Conservation (phyloP, 2,113 vertebrate genomes). For the Sterrhoptilus dennistouni region DNA sequence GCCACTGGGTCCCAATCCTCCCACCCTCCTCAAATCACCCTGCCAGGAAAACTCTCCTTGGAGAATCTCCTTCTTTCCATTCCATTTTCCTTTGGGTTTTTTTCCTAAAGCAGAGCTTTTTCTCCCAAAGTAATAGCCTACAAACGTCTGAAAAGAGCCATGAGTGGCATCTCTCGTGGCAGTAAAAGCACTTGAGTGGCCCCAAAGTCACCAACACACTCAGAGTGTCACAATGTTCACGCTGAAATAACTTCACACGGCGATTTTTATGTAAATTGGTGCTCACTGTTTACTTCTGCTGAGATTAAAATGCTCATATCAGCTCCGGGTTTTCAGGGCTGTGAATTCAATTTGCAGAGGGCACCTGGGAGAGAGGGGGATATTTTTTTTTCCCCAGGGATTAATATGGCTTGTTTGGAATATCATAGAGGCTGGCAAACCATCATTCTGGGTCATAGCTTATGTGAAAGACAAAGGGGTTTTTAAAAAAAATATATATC, state of each 20-base stretch:
- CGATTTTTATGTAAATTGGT: background rate
- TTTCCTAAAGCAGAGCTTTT: background rate
- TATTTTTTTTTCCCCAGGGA: background rate
- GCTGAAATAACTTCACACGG: background rate
- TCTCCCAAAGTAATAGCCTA: background rate
- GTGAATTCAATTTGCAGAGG: background rate
- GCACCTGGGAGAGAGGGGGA: background rate
- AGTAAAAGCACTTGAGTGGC: background rate
- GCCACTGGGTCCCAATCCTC: background rate
- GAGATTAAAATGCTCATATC: background rate
- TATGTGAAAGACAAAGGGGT: background rate
- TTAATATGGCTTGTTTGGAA: background rate
- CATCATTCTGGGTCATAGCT: background rate
- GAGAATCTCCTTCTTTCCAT: background rate
- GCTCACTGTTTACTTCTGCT: background rate
- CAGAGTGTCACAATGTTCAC: background rate
- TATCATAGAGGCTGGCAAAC: background rate
- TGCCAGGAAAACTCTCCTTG: background rate
- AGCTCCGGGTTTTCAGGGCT: background rate
- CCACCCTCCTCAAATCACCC: background rate
- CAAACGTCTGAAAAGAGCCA: background rate
- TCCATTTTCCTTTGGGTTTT: background rate
- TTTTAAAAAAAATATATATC: background rate
- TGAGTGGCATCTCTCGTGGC: rapidly evolving
- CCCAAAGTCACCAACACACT: background rate